A percentile compares a stretch with the other conserved stretches of the same genome.
Conservation (phyloP, 2,113 vertebrate genomes). For the Clarias macrocephalus region DNA sequence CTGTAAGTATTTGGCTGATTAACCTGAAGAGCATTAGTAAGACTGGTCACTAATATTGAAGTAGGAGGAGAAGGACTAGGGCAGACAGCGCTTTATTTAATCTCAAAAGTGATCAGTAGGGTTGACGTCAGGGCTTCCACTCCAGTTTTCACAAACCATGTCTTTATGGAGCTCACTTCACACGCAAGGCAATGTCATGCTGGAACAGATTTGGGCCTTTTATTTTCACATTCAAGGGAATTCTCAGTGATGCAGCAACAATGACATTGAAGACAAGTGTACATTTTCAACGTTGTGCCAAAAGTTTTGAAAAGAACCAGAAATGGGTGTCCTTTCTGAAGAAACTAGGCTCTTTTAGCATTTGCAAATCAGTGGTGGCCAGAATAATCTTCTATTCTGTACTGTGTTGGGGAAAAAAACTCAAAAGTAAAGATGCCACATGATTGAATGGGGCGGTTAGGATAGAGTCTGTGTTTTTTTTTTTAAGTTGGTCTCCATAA, state of each 20-base stretch:
- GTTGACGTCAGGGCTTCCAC: background rate
- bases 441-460: no score
- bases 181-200: background rate
- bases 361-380: no score
- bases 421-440: no score
- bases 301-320: background rate
- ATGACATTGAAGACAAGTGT: background rate
- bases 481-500: no score
- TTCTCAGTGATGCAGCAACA: background rate
- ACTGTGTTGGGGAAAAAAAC: no score
- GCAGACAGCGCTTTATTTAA: background rate
- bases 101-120: background rate
- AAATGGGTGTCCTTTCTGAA: background rate
- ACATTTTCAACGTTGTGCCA: background rate
- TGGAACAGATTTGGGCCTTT: background rate
- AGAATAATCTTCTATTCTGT: no score
- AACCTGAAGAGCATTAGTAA: background rate
- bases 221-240: background rate
- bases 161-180: background rate
- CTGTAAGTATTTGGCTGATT: background rate
- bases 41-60: background rate
- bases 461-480: no score
- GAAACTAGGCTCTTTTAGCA: no score
- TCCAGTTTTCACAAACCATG: background rate
- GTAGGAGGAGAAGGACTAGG: background rate